A percentile compares a stretch with the other conserved stretches of the same genome.
These are phyloP conservation scores for Apodemia mormo DNA, from an alignment of 2,888 invertebrate genomes.

Conservation along the genomic window DNA sequence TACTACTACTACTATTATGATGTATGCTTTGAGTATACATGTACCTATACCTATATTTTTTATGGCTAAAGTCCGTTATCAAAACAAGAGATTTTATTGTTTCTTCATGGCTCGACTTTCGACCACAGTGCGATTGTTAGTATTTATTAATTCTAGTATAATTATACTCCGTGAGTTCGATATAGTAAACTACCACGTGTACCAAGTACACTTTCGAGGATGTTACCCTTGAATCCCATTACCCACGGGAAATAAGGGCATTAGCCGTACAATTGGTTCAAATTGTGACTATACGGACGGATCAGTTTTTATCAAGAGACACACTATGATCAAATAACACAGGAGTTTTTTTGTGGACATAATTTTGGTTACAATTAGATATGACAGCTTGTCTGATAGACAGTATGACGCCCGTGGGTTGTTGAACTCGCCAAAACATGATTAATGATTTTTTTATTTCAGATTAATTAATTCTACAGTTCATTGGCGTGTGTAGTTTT, in stretches of 20 bases:
- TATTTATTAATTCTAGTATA: too few relatives aligned
- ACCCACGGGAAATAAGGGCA: slow-evolving; percentile 34
- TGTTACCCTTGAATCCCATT: neutral
- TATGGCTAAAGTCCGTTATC: too few relatives aligned
- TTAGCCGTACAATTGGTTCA: slow-evolving; percentile 48
- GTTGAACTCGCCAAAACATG: slow-evolving; percentile 44
- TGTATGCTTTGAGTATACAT: too few relatives aligned
- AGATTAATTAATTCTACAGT: slow-evolving; percentile 15
- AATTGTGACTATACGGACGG: slow-evolving; percentile 43
- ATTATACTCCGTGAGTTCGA: too few relatives aligned
- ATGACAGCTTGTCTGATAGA: slow-evolving; percentile 40
- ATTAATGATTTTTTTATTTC: slow-evolving; percentile 38
- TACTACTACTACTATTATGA: too few relatives aligned
- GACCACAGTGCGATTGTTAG: too few relatives aligned
- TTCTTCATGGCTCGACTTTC: too few relatives aligned
- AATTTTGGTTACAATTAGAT: slow-evolving; percentile 40
- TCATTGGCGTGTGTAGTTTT: neutral
- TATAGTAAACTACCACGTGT: neutral
- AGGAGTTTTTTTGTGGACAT: slow-evolving; percentile 45
- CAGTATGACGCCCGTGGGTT: slow-evolving; percentile 49
- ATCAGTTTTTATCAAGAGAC: slow-evolving; percentile 45
- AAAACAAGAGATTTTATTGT: too few relatives aligned
- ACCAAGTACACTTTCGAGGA: neutral
- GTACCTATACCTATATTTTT: too few relatives aligned
- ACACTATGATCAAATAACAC: slow-evolving; percentile 49